Evolutionary conservation across 2,888 invertebrate species (phyloP), one percentile per base, ranked within the genome.

Genomic region (Scaeva pyrastri): DNA sequence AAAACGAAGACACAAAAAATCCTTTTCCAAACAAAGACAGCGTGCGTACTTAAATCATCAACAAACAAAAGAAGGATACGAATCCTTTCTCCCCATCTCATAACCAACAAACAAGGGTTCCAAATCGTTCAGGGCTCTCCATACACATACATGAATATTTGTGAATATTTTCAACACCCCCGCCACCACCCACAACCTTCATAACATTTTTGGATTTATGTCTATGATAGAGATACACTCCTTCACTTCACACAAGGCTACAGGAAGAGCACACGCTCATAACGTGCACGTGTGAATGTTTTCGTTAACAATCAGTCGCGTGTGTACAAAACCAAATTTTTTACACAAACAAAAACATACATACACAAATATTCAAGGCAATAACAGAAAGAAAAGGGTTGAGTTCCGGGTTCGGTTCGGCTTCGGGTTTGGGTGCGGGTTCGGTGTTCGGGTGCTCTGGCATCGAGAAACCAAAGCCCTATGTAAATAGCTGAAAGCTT

Each of bases 321-420:
- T 86, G 86, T 86, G 74, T 81, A 82, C 86, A 77, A 71, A 68
- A 81, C 36, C 73, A 86, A 86, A 74, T 82, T 86, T 86, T 82
- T 86, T 66, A 81, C 70, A 74, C 77, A 86, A 86, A 86, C 77
- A 86, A 55, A 68, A 39, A 41, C n/a, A 41, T 26, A 41, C n/a
- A 41, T 26, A 50, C 50, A 66, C 52, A 11, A 41, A 23, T 70
- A 36, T 50, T 52, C 21, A 60, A 52, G 2, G 4, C 11, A 36
- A 31, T 1, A 10, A 0, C 11, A 23, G n/a, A 11, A 6, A 39
- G 21, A 26, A 8, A 39, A 39, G 68, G 50, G 41, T 41, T 60
- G 39, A 36, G 19, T 12, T 26, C 6, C n/a, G n/a, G n/a, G n/a
- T n/a, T n/a, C n/a, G n/a, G n/a, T 39, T 31, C 19, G 12, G 31